phyloP scores from a whole-genome alignment of 2,113 vertebrate species.

The Leiothrix lutea region DNA sequence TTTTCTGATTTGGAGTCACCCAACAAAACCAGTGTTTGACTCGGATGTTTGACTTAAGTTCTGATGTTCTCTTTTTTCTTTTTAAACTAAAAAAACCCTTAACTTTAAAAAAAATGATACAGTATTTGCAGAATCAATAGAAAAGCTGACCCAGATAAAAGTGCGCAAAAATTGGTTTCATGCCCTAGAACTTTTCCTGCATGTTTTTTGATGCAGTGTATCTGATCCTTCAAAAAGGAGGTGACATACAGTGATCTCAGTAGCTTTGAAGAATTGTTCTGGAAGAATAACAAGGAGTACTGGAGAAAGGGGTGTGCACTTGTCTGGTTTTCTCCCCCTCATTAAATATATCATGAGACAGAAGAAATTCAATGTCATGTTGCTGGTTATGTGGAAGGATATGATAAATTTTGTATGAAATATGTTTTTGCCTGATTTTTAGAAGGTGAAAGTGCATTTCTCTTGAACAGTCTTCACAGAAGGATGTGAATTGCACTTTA shows the following conservation, averaged over 20 bases:
- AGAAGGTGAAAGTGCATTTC: neutral
- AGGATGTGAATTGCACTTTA: neutral
- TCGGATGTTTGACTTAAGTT: constrained; percentile 31
- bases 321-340: neutral
- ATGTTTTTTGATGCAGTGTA: constrained; percentile 52
- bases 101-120: neutral
- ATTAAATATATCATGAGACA: neutral
- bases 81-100: constrained; percentile 9
- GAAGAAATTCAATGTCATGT: neutral
- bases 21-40: neutral
- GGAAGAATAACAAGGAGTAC: constrained; percentile 35
- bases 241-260: constrained; percentile 37
- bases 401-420: neutral
- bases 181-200: constrained; percentile 57
- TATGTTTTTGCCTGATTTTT: neutral
- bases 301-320: neutral
- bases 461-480: neutral
- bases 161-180: constrained; percentile 49
- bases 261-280: constrained; percentile 58
- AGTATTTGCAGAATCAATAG: constrained; percentile 44
- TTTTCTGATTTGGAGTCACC: neutral
- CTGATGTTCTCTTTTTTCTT: neutral
- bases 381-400: neutral
- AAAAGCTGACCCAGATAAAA: constrained; percentile 66
- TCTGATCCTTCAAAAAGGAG: constrained; percentile 54